Base-by-base conservation (phyloP, 2,113 vertebrate species). In the Hyla sarda region DNA sequence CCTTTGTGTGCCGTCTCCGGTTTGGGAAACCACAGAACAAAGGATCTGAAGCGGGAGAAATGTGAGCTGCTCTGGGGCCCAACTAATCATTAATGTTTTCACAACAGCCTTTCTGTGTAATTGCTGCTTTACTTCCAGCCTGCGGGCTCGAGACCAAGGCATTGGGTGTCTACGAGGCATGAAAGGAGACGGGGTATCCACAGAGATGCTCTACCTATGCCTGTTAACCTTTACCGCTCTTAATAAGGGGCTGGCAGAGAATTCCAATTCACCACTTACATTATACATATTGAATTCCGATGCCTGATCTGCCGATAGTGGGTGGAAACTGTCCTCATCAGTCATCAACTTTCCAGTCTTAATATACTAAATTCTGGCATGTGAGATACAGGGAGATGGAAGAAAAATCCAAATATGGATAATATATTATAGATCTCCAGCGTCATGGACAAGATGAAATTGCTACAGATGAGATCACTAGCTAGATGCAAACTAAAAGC, bases 31-130 rank as follows among this genome's bases (percentile, higher is more conserved):
- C 84, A 52, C 54, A 85, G 84, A 77, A 71, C 84, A 85, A 79
- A 85, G 58, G 75, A 79, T 77, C 41, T 79, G 62, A 79, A 45
- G 84, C 21, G 47, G 34, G 74, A 28, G 84, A 79, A 79, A 85
- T 71, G 75, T 45, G 84, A 85, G 84, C 37, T 79, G 84, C 84
- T 85, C 75, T 79, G 74, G 84, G 75, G 84, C 32, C 71, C 84
- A 85, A 79, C 84, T 85, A 85, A 85, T 78, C 84, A 78, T 85
- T 85, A 78, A 79, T 85, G 84, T 85, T 85, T 85, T 72, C 75
- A 85, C 84, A 79, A 85, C 74, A 54, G 28, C 23, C 12, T 56
- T 79, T 34, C 67, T 85, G 84, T 79, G 34, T 67, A 77, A 79
- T 56, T 50, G 6, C 30, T 54, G 74, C 75, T 85, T 52, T 50